Percentiles rank a stretch among this genome's conserved stretches.
These are phyloP conservation scores for Dasysyrphus albostriatus DNA, from an alignment of 2,888 invertebrate species.

Conservation along the genomic window DNA sequence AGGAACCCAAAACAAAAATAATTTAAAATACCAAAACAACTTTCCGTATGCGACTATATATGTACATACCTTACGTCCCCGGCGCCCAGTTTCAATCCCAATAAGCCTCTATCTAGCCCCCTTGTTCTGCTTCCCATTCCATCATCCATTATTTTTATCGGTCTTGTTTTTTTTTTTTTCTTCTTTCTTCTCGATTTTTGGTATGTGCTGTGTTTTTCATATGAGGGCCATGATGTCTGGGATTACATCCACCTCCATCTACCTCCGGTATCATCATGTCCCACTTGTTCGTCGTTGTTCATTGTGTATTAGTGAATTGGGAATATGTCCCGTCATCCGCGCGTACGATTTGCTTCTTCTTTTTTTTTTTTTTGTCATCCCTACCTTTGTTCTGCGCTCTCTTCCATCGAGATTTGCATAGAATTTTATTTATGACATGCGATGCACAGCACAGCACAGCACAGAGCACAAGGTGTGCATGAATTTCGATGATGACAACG, in stretches of 20 bases:
- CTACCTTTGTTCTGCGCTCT: conserved; percentile 40
- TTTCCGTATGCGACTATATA: conserved; percentile 45
- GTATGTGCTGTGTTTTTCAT: conserved; percentile 53
- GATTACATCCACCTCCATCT: conserved; percentile 46
- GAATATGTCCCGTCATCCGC: conserved; percentile 66
- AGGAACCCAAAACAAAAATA: conserved; percentile 22
- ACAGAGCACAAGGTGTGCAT: conserved; percentile 54
- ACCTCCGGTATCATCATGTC: background rate
- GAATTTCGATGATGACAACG: conserved; percentile 46
- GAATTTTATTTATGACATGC: conserved; percentile 75
- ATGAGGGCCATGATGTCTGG: conserved; percentile 66
- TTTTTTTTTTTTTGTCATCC: conserved; percentile 9
- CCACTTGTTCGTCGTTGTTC: conserved; percentile 33
- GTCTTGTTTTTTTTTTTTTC: conserved; percentile 14
- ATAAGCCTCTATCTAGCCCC: conserved; percentile 13
- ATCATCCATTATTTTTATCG: conserved; percentile 62
- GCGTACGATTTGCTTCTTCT: conserved; percentile 14
- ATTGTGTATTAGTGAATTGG: conserved; percentile 66
- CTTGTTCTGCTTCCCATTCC: conserved; percentile 10
- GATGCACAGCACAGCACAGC: conserved; percentile 52
- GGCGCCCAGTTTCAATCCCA: background rate
- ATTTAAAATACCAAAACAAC: conserved; percentile 65
- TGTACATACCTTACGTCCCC: background rate
- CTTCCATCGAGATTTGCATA: conserved; percentile 71
- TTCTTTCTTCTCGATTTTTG: conserved; percentile 18